These are phyloP conservation scores for Lycaon pictus DNA, from an alignment of 2,113 vertebrate species.

Conservation along the genomic window DNA sequence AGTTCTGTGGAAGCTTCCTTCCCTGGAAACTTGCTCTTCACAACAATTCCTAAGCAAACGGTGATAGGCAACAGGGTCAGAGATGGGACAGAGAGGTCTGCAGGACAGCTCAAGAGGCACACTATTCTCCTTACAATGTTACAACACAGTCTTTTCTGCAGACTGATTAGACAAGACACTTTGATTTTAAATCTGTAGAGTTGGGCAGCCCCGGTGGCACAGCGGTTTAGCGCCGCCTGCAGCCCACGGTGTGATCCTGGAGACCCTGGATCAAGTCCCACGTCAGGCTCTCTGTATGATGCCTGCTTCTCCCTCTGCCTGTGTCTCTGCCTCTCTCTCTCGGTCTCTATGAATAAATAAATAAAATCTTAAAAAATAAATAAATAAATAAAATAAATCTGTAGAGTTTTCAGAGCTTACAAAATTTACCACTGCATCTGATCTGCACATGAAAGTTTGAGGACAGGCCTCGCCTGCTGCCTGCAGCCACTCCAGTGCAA, in stretches of 20 bases:
- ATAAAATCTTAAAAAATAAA: too few relatives aligned
- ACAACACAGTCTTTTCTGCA: accelerated
- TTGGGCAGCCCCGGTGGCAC: too few relatives aligned
- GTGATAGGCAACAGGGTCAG: accelerated
- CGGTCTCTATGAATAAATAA: too few relatives aligned
- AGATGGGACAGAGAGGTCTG: neutral
- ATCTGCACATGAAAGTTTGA: neutral
- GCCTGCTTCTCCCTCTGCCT: too few relatives aligned
- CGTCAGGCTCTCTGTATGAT: too few relatives aligned
- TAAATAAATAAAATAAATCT: neutral
- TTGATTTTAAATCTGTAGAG: neutral
- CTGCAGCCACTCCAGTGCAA: neutral
- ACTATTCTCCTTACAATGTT: neutral
- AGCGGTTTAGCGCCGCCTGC: too few relatives aligned
- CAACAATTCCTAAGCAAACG: neutral
- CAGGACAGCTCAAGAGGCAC: neutral
- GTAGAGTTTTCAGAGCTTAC: neutral
- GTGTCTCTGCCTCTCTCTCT: too few relatives aligned
- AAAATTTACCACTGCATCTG: too few relatives aligned
- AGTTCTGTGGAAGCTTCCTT: neutral
- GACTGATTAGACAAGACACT: too few relatives aligned
- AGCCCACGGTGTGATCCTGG: too few relatives aligned
- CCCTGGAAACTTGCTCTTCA: neutral
- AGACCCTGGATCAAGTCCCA: too few relatives aligned
- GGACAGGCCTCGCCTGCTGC: neutral